These are phyloP conservation scores for Microtus obscurus DNA, from an alignment of 2,797 vertebrate genomes.

Conservation along the genomic window DNA sequence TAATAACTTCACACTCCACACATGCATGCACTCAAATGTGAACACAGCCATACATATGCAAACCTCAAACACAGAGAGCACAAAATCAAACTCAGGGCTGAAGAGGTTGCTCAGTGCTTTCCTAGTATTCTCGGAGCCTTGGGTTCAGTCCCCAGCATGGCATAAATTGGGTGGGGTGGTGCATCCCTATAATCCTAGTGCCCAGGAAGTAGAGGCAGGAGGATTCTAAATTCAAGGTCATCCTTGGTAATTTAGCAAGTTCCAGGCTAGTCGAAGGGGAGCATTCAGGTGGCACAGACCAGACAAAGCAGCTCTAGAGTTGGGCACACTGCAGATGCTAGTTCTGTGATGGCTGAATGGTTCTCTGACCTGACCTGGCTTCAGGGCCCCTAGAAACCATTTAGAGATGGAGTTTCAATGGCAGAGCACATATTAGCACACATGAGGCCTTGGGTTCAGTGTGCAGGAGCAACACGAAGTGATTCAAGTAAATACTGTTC, in stretches of 20 bases:
- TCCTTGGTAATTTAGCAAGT: not conserved
- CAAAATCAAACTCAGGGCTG: not conserved
- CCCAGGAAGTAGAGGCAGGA: no score
- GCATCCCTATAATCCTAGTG: not conserved
- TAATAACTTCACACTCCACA: not conserved
- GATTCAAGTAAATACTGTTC: not conserved
- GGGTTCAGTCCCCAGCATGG: not conserved
- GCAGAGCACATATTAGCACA: not conserved
- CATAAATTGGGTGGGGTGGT: not conserved
- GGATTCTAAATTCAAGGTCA: not conserved
- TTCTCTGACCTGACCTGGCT: not conserved
- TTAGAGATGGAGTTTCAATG: no score
- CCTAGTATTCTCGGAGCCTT: not conserved
- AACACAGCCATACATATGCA: not conserved
- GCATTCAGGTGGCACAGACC: not conserved
- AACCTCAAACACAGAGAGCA: not conserved
- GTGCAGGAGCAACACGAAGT: not conserved
- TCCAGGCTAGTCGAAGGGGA: not conserved
- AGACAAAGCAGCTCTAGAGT: not conserved
- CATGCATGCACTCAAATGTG: not conserved
- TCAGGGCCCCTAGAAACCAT: no score
- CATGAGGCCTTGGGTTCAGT: not conserved
- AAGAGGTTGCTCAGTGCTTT: not conserved
- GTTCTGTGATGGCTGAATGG: not conserved
- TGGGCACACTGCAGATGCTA: not conserved